Conservation (phyloP, 2,888 invertebrate genomes). For the Hydriomena furcata region DNA sequence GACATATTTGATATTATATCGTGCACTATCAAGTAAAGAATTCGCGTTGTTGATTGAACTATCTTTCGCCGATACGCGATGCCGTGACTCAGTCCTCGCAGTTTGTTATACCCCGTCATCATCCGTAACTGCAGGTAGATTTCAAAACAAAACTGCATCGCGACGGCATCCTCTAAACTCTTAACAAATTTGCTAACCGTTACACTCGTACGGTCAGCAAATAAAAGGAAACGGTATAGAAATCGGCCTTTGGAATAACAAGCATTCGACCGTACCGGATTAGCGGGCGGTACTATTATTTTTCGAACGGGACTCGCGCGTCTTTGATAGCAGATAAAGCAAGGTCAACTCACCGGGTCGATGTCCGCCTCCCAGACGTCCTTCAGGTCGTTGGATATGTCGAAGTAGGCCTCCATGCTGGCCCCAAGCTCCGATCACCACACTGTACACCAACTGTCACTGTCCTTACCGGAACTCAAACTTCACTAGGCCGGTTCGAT, state of each 20-base stretch:
- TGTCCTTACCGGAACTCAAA: conserved; percentile 59
- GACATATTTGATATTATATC: too few relatives aligned
- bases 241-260: conserved; percentile 31
- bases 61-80: conserved; percentile 28
- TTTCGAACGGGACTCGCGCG: conserved; percentile 32
- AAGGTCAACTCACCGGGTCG: conserved; percentile 89
- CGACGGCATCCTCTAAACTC: conserved; percentile 37
- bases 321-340: conserved; percentile 61
- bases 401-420: conserved; percentile 89
- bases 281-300: conserved; percentile 21
- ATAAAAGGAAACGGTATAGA: conserved; percentile 30
- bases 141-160: conserved; percentile 54
- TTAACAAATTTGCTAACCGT: conserved; percentile 34
- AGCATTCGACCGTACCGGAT: conserved; percentile 25
- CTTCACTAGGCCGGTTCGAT: conserved; percentile 47
- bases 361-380: conserved; percentile 93
- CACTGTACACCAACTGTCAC: conserved; percentile 58
- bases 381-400: conserved; percentile 88
- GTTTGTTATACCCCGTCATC: conserved; percentile 39
- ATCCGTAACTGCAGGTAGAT: conserved; percentile 52
- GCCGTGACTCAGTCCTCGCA: conserved; percentile 43
- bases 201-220: conserved; percentile 25
- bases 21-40: conserved; percentile 8
- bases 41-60: conserved; percentile 28
- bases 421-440: conserved; percentile 70